Percentiles rank a stretch among this genome's conserved stretches.
These are phyloP conservation scores for Anodontia alba DNA, from an alignment of 2,888 invertebrate species.

Conservation along the genomic window DNA sequence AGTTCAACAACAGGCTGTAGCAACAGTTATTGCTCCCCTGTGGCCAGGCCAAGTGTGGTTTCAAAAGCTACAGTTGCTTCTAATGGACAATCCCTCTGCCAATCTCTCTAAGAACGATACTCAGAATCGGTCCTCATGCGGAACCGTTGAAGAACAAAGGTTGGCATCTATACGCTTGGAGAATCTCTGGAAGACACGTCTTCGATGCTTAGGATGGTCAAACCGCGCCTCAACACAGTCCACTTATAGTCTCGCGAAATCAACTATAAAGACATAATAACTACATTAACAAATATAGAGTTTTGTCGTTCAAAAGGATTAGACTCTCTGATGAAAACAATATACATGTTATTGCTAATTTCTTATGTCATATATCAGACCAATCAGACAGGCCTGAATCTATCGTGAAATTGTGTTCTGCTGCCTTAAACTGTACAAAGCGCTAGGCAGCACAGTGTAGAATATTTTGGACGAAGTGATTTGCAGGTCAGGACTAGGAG, in stretches of 20 bases:
- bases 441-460: background rate
- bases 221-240: background rate
- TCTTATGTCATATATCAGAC: background rate
- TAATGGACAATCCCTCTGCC: constrained; percentile 14
- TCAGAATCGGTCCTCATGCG: constrained; percentile 2
- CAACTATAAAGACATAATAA: constrained; percentile 10
- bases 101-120: constrained; percentile 7
- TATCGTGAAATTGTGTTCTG: background rate
- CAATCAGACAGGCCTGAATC: constrained; percentile 14
- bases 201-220: constrained; percentile 19
- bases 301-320: background rate
- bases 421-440: background rate
- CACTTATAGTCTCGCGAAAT: background rate
- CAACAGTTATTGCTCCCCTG: constrained; percentile 10
- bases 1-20: background rate
- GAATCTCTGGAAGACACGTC: constrained; percentile 15
- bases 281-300: constrained; percentile 6
- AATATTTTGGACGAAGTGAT: constrained; percentile 14
- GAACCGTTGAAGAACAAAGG: constrained; percentile 21
- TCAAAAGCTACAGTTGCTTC: background rate
- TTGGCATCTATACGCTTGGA: constrained; percentile 17
- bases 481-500: background rate
- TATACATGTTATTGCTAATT: constrained; percentile 12
- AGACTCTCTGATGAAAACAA: constrained; percentile 11
- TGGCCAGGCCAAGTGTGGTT: constrained; percentile 11